phyloP scores from a whole-genome alignment of 2,888 invertebrate species.

The Megastigmus dorsalis region DNA sequence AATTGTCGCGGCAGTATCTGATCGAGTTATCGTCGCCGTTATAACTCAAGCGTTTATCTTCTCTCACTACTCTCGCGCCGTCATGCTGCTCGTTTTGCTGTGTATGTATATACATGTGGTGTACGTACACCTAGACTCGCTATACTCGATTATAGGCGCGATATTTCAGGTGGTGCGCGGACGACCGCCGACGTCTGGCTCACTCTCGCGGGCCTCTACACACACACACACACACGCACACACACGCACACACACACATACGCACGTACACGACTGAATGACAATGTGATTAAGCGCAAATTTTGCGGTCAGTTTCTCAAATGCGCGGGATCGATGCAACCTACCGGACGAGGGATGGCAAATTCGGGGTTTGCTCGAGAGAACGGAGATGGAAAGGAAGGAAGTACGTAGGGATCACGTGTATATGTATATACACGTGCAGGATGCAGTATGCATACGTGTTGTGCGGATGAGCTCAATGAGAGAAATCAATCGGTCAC shows the following conservation, averaged over 20 bases:
- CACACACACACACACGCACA: too few species aligned
- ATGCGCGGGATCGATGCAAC: too few species aligned
- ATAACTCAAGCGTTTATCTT: conserved; percentile 41
- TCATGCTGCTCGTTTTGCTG: too few species aligned
- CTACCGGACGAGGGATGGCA: background rate
- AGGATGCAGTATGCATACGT: too few species aligned
- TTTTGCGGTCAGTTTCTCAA: conserved; percentile 41
- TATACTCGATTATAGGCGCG: conserved; percentile 30
- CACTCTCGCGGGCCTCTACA: background rate
- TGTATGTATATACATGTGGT: background rate
- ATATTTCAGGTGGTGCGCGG: conserved; percentile 24
- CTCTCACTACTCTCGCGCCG: too few species aligned
- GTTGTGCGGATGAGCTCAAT: too few species aligned
- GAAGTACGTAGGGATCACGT: too few species aligned
- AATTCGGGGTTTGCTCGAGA: background rate
- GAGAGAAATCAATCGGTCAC: too few species aligned
- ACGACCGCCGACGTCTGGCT: too few species aligned
- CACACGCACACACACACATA: too few species aligned
- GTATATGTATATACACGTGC: background rate
- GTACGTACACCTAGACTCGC: background rate
- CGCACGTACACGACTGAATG: conserved; percentile 14
- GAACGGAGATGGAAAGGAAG: background rate
- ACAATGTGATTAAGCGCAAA: conserved; percentile 44
- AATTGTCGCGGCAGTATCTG: conserved; percentile 32
- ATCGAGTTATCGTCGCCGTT: conserved; percentile 34